Percentiles rank a stretch among this genome's conserved stretches.
These are phyloP conservation scores for Corapipo altera DNA, from an alignment of 2,113 vertebrate species.

Conservation along the genomic window DNA sequence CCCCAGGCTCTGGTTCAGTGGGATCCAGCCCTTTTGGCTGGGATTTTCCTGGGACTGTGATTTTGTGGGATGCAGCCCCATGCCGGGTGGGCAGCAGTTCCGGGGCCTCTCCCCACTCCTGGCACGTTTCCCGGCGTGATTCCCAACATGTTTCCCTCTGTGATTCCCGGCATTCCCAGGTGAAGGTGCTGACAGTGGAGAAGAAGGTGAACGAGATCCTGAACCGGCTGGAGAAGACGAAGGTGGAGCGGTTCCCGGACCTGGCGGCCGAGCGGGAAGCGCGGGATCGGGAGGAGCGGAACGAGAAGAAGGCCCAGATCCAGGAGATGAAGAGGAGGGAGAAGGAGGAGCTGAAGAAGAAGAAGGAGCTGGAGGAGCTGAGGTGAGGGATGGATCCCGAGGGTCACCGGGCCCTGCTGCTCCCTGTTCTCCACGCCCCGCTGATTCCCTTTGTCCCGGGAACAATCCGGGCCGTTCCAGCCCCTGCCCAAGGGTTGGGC, in stretches of 20 bases:
- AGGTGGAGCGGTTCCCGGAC: slow-evolving; percentile 86
- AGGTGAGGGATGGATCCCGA: slow-evolving; percentile 66
- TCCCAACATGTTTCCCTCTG: too few relatives aligned
- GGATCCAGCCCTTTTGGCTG: neutral
- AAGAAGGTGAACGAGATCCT: slow-evolving; percentile 93
- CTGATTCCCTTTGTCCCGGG: neutral
- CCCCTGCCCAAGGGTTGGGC: too few relatives aligned
- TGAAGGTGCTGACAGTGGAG: slow-evolving; percentile 88
- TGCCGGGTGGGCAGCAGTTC: too few relatives aligned
- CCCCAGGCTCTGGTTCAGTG: too few relatives aligned
- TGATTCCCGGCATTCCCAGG: slow-evolving; percentile 62
- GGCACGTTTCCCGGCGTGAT: too few relatives aligned
- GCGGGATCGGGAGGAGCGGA: slow-evolving; percentile 88
- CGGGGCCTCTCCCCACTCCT: too few relatives aligned
- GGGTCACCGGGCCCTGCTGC: neutral
- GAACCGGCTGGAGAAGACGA: slow-evolving; percentile 92
- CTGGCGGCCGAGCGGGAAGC: slow-evolving; percentile 90
- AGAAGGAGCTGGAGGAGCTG: slow-evolving; percentile 89
- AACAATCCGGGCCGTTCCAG: neutral
- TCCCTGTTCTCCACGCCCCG: neutral
- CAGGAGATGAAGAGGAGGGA: slow-evolving; percentile 92
- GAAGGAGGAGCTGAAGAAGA: slow-evolving; percentile 92
- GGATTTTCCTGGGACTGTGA: too few relatives aligned
- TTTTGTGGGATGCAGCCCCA: too few relatives aligned
- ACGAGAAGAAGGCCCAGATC: slow-evolving; percentile 91